A percentile compares a stretch with the other conserved stretches of the same genome.
Conservation (phyloP, 2,797 vertebrate species). For the Xenopus petersii region DNA sequence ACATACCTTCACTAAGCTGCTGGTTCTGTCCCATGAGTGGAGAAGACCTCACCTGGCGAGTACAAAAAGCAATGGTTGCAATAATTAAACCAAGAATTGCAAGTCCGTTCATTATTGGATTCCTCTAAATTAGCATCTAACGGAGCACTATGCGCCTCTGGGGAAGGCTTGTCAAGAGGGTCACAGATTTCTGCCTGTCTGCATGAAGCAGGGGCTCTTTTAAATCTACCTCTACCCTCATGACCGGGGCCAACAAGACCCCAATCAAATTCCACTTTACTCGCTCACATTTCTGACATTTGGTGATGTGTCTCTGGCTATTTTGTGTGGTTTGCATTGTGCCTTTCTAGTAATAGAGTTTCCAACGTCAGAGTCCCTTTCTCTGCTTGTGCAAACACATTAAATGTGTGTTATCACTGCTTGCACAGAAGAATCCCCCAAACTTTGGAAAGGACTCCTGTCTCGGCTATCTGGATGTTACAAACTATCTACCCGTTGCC, state of each 20-base stretch:
- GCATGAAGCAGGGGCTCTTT: conserved; percentile 30
- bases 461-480: conserved; percentile 17
- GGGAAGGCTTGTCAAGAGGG: conserved; percentile 31
- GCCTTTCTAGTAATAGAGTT: conserved; percentile 30
- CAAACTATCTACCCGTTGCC: conserved; percentile 11
- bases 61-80: neutral
- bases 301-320: neutral
- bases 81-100: conserved; percentile 36
- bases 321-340: conserved; percentile 48
- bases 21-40: conserved; percentile 3
- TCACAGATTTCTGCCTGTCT: conserved; percentile 18
- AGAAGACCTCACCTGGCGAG: conserved; percentile 26
- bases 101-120: conserved; percentile 16
- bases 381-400: conserved; percentile 50
- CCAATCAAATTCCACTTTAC: conserved; percentile 41
- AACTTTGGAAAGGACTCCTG: conserved; percentile 24
- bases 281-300: conserved; percentile 47
- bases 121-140: neutral
- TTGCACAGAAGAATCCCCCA: conserved; percentile 48
- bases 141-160: conserved; percentile 5
- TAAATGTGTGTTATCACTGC: conserved; percentile 44
- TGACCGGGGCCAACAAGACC: conserved; percentile 28
- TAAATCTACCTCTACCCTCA: conserved; percentile 41
- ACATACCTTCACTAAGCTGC: conserved; percentile 37
- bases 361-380: conserved; percentile 47